Percentiles rank a stretch among this genome's conserved stretches.
Conservation (phyloP, 2,113 vertebrate genomes). For the Lathamus discolor region DNA sequence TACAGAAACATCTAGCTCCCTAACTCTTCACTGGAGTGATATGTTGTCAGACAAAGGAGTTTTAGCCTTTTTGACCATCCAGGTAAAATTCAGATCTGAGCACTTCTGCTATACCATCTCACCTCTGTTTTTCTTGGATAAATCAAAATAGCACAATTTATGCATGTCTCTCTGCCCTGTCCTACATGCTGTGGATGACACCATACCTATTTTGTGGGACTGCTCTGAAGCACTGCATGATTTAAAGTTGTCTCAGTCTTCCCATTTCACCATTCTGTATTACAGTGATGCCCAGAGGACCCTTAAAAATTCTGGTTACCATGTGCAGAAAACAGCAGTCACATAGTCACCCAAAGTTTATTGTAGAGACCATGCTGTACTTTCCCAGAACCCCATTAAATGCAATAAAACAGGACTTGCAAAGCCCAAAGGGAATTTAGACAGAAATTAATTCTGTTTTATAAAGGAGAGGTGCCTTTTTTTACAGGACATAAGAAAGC, state of each 20-base stretch:
- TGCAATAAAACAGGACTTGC: not conserved
- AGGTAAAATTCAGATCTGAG: not conserved
- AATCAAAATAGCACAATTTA: not conserved
- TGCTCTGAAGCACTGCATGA: not conserved
- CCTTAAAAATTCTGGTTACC: not conserved
- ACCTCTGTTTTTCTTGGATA: not conserved
- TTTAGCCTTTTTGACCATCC: not conserved
- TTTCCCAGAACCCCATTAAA: not conserved
- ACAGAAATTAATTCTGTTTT: not conserved
- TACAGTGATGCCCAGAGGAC: not conserved
- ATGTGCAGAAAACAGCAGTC: not conserved
- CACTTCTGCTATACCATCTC: not conserved
- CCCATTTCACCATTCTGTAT: not conserved
- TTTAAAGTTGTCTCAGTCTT: not conserved
- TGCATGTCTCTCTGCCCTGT: not conserved
- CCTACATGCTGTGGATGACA: not conserved
- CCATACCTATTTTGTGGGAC: not conserved
- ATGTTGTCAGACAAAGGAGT: not conserved
- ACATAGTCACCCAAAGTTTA: not conserved
- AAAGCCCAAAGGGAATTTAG: not conserved
- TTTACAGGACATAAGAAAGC: not conserved
- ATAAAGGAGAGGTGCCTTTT: not conserved
- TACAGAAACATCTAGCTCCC: not conserved
- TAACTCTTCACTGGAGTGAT: not conserved
- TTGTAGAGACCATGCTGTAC: accelerated